These are phyloP conservation scores for Ciconia nigra DNA, from an alignment of 2,797 vertebrate genomes.

Conservation along the genomic window DNA sequence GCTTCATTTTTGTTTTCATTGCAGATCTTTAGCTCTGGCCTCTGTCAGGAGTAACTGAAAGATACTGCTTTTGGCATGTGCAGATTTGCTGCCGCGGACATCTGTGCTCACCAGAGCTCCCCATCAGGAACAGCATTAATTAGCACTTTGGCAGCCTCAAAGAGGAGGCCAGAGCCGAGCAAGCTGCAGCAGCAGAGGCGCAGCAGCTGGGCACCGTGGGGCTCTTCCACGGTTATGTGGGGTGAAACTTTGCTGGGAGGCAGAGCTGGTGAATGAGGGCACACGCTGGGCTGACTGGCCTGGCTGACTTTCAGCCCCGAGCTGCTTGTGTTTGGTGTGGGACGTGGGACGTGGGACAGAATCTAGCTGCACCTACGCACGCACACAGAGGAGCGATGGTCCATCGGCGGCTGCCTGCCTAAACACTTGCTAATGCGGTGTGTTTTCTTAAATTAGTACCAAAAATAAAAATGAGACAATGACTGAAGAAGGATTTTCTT, in stretches of 20 bases:
- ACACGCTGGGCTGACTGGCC: neutral
- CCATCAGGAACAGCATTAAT: neutral
- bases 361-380: neutral
- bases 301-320: neutral
- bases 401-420: neutral
- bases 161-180: rapidly evolving
- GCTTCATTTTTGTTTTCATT: neutral
- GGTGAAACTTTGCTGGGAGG: neutral
- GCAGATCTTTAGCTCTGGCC: neutral
- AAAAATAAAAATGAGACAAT: slow-evolving; percentile 7
- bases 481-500: slow-evolving; percentile 24
- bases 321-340: neutral
- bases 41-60: neutral
- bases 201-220: neutral
- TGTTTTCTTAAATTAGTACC: neutral
- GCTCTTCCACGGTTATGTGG: rapidly evolving
- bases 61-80: neutral
- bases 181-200: neutral
- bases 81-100: neutral
- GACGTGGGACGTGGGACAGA: rapidly evolving
- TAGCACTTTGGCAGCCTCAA: neutral
- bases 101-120: neutral
- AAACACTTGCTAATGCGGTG: neutral
- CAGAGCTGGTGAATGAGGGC: neutral
- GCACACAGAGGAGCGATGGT: neutral